These are phyloP conservation scores for Orycteropus afer DNA, from an alignment of 2,113 vertebrate species.

Conservation along the genomic window DNA sequence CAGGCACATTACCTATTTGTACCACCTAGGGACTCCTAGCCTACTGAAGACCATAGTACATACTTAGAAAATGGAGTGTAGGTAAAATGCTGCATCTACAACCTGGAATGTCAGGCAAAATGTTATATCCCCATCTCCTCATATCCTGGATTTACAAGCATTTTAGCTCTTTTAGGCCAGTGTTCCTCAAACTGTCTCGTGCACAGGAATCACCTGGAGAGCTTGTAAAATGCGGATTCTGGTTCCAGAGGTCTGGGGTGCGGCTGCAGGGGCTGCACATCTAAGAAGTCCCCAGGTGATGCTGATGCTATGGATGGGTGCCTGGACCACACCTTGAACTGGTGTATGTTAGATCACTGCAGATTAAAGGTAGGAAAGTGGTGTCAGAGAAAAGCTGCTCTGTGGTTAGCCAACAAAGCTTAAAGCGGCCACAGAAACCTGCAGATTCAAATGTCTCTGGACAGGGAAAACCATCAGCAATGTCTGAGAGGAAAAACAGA, in stretches of 20 bases:
- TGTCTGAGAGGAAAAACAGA: neutral
- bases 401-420: neutral
- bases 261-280: neutral
- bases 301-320: rapidly evolving
- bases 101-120: neutral
- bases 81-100: neutral
- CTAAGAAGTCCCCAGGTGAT: neutral
- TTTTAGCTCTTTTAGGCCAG: neutral
- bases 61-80: rapidly evolving
- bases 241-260: neutral
- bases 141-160: neutral
- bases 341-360: neutral
- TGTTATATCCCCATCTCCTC: rapidly evolving
- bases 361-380: no score
- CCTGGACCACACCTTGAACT: neutral
- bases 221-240: neutral
- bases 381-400: neutral
- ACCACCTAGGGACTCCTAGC: neutral
- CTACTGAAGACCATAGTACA: rapidly evolving
- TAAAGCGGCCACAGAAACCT: neutral
- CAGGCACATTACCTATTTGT: neutral
- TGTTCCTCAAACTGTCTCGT: neutral
- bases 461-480: neutral
- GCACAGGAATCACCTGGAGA: neutral
- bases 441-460: neutral